Base-by-base conservation (phyloP, 2,797 vertebrate genomes). In the Sebastes glaucus region DNA sequence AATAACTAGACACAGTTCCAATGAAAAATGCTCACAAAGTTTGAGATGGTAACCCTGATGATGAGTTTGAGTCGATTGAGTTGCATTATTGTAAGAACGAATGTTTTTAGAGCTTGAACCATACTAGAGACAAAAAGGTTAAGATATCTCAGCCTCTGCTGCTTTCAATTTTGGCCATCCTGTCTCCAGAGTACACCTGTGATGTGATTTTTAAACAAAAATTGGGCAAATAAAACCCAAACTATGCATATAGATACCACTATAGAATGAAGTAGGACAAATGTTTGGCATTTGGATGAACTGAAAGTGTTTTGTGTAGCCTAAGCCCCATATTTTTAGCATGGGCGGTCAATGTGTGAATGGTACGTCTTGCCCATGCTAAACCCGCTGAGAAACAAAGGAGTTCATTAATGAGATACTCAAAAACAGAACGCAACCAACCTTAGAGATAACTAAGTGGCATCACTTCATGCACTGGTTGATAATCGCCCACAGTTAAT, bases 401-500 rank as follows among this genome's bases (percentile, higher is more conserved):
- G 20, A 74, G 56, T 35, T 69, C 27, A 20, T 78, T 79, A 74
- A 78, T 49, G 57, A 69, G 55, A 59, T 7, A 23, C 55, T 69
- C 5, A 62, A 70, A 68, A 70, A 71, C 18, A 76, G 42, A 82
- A 75, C 10, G 66, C 63, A 83, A 52, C 66, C 71, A 60, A 75
- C 60, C 77, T 78, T 22, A 56, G 49, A 71, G 32, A 69, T 53
- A 16, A 84, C n/a, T 60, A 57, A 82, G 63, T 53, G 71, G 74
- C 74, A 74, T 78, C 59, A n/a, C 63, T 83, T 84, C 80, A 87
- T 82, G 82, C 87, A 71, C 70, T 38, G 83, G 32, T 60, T 71
- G 63, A 74, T 75, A 59, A 80, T 30, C 78, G 72, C 76, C 81
- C 79, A 5, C 33, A 87, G 87, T 86, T 69, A 84, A 78, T 66